Evolutionary conservation across 2,888 invertebrate genomes (phyloP).

Genomic region (Digitonthophagus gazella): DNA sequence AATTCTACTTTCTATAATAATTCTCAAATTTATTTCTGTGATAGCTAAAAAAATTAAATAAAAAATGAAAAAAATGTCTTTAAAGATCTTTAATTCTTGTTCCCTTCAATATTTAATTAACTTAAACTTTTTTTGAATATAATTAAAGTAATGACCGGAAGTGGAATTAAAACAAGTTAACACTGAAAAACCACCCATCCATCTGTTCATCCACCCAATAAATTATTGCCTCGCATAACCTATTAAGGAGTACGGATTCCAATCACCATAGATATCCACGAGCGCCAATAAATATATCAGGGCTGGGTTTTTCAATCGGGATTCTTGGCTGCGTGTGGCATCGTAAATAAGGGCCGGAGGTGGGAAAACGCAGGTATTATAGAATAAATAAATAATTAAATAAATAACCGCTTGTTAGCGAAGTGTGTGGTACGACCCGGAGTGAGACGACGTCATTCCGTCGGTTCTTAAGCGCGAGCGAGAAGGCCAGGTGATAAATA

Average conservation of each 20-base stretch:
- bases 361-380: slow-evolving; percentile 54
- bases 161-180: slow-evolving; percentile 25
- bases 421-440: slow-evolving; percentile 46
- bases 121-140: no score
- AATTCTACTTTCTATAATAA: no score
- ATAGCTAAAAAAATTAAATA: no score
- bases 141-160: no score
- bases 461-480: slow-evolving; percentile 29
- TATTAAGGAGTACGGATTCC: slow-evolving; percentile 36
- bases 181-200: slow-evolving; percentile 28
- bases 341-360: slow-evolving; percentile 52
- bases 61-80: no score
- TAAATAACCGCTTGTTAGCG: slow-evolving; percentile 54
- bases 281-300: slow-evolving; percentile 48
- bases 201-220: slow-evolving; percentile 27
- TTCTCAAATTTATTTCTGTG: no score
- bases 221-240: slow-evolving; percentile 26
- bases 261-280: slow-evolving; percentile 51
- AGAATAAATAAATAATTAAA: slow-evolving; percentile 55
- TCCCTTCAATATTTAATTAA: no score
- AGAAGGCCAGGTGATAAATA: slow-evolving; percentile 49
- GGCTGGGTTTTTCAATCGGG: slow-evolving; percentile 46
- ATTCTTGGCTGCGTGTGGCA: slow-evolving; percentile 52
- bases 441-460: slow-evolving; percentile 23
- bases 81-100: no score